Evolutionary conservation across 1,140 invertebrate genomes (phyloP).

Genomic region (Planococcus citri): DNA sequence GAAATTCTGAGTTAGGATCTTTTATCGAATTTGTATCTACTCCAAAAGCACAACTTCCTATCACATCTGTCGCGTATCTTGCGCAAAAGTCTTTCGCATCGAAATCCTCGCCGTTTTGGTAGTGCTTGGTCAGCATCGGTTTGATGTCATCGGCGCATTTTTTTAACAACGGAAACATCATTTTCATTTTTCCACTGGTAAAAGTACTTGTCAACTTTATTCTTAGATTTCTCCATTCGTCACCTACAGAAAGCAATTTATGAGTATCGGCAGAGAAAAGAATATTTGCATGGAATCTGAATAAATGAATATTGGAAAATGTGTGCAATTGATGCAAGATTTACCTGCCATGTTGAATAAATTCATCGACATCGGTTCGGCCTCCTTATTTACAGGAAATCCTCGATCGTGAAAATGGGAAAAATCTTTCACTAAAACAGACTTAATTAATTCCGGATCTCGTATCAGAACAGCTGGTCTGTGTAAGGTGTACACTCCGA

Average conservation of each 20-base stretch:
- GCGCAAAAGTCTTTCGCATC: conserved; percentile 39
- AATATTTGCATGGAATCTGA: no score
- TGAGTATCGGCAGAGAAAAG: no score
- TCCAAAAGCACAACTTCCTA: conserved; percentile 44
- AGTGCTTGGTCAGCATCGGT: not conserved
- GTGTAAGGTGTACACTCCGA: conserved; percentile 25
- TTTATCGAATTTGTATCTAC: conserved; percentile 40
- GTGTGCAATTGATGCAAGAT: no score
- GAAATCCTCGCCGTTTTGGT: conserved; percentile 27
- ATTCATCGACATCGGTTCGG: not conserved
- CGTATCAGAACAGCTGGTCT: conserved; percentile 33
- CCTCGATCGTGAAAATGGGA: conserved; percentile 35
- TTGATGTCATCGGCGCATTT: conserved; percentile 28
- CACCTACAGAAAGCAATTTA: no score
- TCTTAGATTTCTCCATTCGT: conserved; percentile 44
- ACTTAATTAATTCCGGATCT: conserved; percentile 37
- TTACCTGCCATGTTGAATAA: not conserved
- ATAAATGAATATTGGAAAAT: no score
- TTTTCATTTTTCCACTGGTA: no score
- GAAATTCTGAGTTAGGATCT: conserved; percentile 39
- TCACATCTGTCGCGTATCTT: conserved; percentile 41
- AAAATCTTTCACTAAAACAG: conserved; percentile 40
- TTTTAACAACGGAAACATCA: conserved; percentile 39
- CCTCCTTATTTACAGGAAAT: conserved; percentile 15
- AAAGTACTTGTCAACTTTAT: no score